These are phyloP conservation scores for Cyprinodon tularosa DNA, from an alignment of 2,113 vertebrate species.

Conservation along the genomic window DNA sequence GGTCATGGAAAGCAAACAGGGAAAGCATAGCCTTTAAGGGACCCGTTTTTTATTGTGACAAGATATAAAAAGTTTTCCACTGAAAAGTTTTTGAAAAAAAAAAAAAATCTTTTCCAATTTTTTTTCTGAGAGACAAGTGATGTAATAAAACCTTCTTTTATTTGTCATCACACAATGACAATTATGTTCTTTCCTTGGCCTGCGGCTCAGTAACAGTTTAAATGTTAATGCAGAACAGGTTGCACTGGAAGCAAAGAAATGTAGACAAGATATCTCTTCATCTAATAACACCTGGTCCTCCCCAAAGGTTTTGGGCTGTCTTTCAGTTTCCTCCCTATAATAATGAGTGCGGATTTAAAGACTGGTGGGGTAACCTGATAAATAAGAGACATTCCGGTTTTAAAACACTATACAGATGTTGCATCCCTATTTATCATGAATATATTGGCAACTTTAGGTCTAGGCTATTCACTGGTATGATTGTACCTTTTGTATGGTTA, in stretches of 20 bases:
- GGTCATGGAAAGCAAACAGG: slow-evolving; percentile 28
- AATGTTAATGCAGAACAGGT: slow-evolving; percentile 66
- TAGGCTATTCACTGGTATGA: neutral
- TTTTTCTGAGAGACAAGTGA: slow-evolving; percentile 31
- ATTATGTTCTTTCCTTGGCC: slow-evolving; percentile 61
- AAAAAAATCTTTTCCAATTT: slow-evolving; percentile 45
- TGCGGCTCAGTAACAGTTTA: slow-evolving; percentile 51
- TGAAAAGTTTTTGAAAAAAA: slow-evolving; percentile 52
- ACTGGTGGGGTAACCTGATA: neutral
- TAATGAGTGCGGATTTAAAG: neutral
- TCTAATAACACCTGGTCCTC: slow-evolving; percentile 16
- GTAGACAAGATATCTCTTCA: slow-evolving; percentile 37
- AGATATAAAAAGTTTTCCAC: slow-evolving; percentile 53
- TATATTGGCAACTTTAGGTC: neutral
- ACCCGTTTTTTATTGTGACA: slow-evolving; percentile 67
- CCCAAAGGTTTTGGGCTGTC: slow-evolving; percentile 3
- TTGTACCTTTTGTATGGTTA: neutral
- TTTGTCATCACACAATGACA: slow-evolving; percentile 66
- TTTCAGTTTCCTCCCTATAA: neutral
- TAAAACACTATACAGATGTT: neutral
- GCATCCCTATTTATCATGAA: neutral
- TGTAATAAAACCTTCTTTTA: slow-evolving; percentile 44
- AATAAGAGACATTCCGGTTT: neutral
- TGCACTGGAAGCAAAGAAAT: slow-evolving; percentile 35
- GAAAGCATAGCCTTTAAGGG: slow-evolving; percentile 54